Evolutionary conservation across 64 coral and sea anemone genomes (phyloP).

Genomic region (Montipora efflorescens): DNA sequence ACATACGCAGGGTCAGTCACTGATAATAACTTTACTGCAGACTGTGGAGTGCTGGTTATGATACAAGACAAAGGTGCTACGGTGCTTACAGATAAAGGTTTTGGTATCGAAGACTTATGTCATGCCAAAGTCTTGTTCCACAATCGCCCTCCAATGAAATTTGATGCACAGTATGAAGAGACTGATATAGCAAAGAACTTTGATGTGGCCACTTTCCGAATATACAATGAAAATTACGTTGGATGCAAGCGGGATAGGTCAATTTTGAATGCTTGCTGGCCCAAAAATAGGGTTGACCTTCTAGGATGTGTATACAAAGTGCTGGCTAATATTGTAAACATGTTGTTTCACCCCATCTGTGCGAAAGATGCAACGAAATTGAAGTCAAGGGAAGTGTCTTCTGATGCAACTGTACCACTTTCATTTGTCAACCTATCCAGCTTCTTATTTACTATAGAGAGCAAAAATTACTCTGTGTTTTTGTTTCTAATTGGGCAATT

Average conservation of each 20-base stretch:
- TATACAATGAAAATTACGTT: slow-evolving; percentile 75
- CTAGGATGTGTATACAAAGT: slow-evolving; percentile 11
- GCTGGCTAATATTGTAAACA: slow-evolving; percentile 61
- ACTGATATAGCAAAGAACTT: slow-evolving; percentile 54
- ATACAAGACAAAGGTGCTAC: slow-evolving; percentile 70
- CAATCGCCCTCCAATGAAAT: slow-evolving; percentile 50
- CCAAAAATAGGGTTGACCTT: slow-evolving; percentile 42
- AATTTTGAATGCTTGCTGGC: slow-evolving; percentile 65
- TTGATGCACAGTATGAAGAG: slow-evolving; percentile 69
- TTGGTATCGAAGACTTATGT: too few species aligned
- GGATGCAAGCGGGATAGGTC: slow-evolving; percentile 57
- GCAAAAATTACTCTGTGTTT: too few species aligned
- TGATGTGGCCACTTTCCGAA: slow-evolving; percentile 61
- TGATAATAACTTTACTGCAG: slow-evolving; percentile 63
- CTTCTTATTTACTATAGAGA: neutral
- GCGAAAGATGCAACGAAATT: slow-evolving; percentile 41
- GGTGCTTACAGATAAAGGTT: slow-evolving; percentile 53
- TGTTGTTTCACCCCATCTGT: slow-evolving; percentile 58
- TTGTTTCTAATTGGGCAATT: too few species aligned
- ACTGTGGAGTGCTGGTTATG: slow-evolving; percentile 64
- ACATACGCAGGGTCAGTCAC: slow-evolving; percentile 62
- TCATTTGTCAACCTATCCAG: slow-evolving; percentile 1
- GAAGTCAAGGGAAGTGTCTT: slow-evolving; percentile 23
- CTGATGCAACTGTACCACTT: slow-evolving; percentile 34
- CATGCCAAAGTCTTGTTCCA: too few species aligned